Conservation (phyloP, 2,797 vertebrate species). For the Muscicapa comitata region DNA sequence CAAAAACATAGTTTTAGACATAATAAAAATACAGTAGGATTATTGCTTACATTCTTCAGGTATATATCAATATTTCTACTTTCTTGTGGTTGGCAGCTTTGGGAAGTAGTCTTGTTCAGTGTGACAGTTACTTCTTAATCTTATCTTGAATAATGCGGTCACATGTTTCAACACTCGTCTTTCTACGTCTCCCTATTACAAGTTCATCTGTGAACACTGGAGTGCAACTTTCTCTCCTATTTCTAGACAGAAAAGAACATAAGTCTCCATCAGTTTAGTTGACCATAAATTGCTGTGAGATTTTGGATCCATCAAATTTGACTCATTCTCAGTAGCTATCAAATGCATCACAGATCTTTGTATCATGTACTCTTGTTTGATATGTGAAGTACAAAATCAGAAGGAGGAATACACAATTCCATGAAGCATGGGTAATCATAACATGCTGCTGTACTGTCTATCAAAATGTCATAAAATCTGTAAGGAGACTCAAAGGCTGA, state of each 20-base stretch:
- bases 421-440: background rate
- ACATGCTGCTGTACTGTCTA: background rate
- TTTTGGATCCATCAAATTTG: background rate
- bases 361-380: background rate
- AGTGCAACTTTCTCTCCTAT: background rate
- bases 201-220: background rate
- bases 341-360: background rate
- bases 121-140: background rate
- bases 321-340: background rate
- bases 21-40: no score
- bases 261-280: background rate
- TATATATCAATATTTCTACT: no score
- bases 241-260: background rate
- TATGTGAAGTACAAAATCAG: background rate
- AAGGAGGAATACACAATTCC: background rate
- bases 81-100: background rate
- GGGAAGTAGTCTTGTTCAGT: background rate
- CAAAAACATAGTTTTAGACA: no score
- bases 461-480: conserved; percentile 12
- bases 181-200: background rate
- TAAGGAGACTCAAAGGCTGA: background rate
- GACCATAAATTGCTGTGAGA: background rate
- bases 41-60: no score
- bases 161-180: background rate
- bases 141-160: background rate